Base-by-base conservation (phyloP, 1,140 invertebrate species). In the Phymorhynchus buccinoides region DNA sequence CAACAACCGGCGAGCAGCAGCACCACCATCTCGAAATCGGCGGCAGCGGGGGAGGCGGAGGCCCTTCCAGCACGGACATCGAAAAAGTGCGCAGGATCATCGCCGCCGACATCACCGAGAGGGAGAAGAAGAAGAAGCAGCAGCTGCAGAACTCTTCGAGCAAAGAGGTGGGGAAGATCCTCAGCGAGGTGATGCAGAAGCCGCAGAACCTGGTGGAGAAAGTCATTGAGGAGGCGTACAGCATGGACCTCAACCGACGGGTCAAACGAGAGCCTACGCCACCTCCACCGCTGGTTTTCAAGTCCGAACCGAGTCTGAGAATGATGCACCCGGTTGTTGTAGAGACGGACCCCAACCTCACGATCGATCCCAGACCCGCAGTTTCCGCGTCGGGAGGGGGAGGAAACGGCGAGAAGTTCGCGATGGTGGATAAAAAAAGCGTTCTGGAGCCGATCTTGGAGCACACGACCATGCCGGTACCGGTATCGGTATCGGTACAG, bases 141-240 rank as follows among this genome's bases (percentile, higher is more conserved):
- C n/a, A n/a, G 32, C 9, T 27, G 16, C 32, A 44, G 39, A 30
- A 48, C 32, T 52, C 48, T 35, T 1, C 66, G 52, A 82, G 22
- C 35, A 35, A 27, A 30, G n/a, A 77, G n/a, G 37, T 84, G n/a
- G 71, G 71, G 9, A 32, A 35, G 39, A 32, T 84, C 18, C 71
- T 84, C n/a, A 84, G 42, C 22, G 71, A 84, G 71, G 75, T 37
- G 27, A 39, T 75, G 18, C 82, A 84, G 16, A 44, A 48, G 18
- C 81, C 81, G 3, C 39, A 83, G 66, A 83, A 68, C n/a, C 48
- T 83, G 37, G 81, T 83, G 62, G 81, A 83, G 66, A 83, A 83
- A 41, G 81, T 83, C 62, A 83, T 83, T 18, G 66, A 83, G 39
- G 81, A 83, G 37, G 81, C 62, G 3, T 73, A 83, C 62, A 83